Evolutionary conservation across 2,797 vertebrate species (phyloP).

Genomic region (Anas capensis): DNA sequence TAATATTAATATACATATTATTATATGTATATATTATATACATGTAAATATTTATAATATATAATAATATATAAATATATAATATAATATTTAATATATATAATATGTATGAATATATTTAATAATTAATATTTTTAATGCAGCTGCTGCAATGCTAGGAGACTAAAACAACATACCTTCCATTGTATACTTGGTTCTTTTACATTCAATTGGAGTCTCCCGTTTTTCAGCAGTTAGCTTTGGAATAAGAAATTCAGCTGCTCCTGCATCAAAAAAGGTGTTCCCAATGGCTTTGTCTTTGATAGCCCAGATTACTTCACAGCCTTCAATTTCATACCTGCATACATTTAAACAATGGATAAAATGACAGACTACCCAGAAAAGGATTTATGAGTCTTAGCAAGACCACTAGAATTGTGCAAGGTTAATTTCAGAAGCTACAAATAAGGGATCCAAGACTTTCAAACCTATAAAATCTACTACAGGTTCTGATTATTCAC

Average conservation of each 20-base stretch:
- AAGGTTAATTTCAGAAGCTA: neutral
- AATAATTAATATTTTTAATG: neutral
- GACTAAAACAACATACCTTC: constrained; percentile 67
- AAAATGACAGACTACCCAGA: neutral
- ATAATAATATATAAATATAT: no score
- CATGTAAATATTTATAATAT: no score
- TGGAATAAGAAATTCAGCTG: constrained; percentile 92
- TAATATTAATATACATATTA: neutral
- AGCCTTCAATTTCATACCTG: constrained; percentile 93
- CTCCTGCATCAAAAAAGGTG: constrained; percentile 94
- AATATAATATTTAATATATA: no score
- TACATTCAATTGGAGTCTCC: constrained; percentile 79
- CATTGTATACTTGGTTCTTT: constrained; percentile 88
- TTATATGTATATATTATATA: no score
- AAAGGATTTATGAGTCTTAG: neutral
- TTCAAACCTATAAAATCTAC: neutral
- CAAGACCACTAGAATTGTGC: neutral
- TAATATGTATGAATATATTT: no score
- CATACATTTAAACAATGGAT: neutral
- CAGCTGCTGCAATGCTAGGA: neutral
- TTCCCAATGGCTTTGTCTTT: constrained; percentile 97
- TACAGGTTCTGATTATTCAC: neutral
- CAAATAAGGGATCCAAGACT: neutral
- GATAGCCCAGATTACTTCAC: constrained; percentile 95
- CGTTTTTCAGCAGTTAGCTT: constrained; percentile 82